Evolutionary conservation across 2,113 vertebrate genomes (phyloP).

Genomic region (Gorsachius goisagi): DNA sequence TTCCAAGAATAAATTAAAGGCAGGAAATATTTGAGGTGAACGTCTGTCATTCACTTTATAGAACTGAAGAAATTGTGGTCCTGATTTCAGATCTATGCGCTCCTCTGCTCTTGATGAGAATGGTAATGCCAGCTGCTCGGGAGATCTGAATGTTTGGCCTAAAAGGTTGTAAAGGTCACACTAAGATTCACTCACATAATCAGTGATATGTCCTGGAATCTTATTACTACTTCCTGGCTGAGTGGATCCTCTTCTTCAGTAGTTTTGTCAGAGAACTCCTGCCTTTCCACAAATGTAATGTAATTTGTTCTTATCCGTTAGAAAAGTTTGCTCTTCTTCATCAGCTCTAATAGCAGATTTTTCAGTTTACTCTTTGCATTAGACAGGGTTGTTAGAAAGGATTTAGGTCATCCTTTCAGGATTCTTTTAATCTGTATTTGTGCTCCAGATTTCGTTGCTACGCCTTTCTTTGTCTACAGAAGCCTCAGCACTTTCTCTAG

Average conservation of each 20-base stretch:
- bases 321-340: neutral
- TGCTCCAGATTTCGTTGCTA: neutral
- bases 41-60: neutral
- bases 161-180: neutral
- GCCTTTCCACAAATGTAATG: neutral
- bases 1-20: neutral
- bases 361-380: neutral
- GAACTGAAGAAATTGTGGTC: neutral
- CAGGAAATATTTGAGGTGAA: neutral
- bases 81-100: neutral
- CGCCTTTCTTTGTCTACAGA: neutral
- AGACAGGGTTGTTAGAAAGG: neutral
- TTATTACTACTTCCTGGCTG: neutral
- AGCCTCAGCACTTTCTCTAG: neutral
- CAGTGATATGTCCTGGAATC: neutral
- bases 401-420: neutral
- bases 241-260: neutral
- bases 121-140: neutral
- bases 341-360: neutral
- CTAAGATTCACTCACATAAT: neutral
- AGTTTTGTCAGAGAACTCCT: neutral
- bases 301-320: neutral
- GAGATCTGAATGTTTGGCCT: neutral
- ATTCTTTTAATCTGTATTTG: neutral
- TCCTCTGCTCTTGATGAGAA: neutral